Evolutionary conservation across 2,113 vertebrate species (phyloP).

Genomic region (Mirza zaza): DNA sequence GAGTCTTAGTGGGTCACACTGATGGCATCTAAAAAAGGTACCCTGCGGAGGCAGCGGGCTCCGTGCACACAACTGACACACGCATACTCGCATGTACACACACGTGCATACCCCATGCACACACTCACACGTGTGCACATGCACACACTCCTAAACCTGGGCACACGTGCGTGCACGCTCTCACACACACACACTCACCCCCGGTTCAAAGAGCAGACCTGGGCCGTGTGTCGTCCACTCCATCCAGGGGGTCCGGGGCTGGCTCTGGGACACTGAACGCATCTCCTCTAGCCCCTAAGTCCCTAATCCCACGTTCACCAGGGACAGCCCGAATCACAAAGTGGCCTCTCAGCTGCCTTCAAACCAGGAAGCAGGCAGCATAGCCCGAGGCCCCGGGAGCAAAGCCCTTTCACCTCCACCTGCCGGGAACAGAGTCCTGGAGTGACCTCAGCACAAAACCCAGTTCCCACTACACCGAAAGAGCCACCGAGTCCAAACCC

Average conservation of each 20-base stretch:
- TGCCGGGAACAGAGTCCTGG: not conserved
- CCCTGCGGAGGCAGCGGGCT: not conserved
- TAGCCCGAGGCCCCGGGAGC: not conserved
- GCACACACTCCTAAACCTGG: not conserved
- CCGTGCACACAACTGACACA: not conserved
- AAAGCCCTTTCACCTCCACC: too few relatives aligned
- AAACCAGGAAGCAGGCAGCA: not conserved
- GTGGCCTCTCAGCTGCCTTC: too few relatives aligned
- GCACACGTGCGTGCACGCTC: not conserved
- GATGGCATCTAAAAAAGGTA: rapidly evolving
- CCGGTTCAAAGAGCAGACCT: too few relatives aligned
- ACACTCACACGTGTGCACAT: too few relatives aligned
- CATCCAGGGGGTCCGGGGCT: not conserved
- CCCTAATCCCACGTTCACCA: not conserved
- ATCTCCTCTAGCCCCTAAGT: too few relatives aligned
- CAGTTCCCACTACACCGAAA: not conserved
- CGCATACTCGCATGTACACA: not conserved
- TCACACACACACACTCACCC: not conserved
- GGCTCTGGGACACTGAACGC: not conserved
- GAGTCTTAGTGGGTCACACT: rapidly evolving
- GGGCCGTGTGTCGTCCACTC: not conserved
- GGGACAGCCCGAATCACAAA: not conserved
- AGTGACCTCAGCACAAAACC: not conserved
- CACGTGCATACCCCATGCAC: not conserved
- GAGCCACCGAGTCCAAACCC: not conserved